These are phyloP conservation scores for Diceros bicornis DNA, from an alignment of 2,797 vertebrate genomes.

Conservation along the genomic window DNA sequence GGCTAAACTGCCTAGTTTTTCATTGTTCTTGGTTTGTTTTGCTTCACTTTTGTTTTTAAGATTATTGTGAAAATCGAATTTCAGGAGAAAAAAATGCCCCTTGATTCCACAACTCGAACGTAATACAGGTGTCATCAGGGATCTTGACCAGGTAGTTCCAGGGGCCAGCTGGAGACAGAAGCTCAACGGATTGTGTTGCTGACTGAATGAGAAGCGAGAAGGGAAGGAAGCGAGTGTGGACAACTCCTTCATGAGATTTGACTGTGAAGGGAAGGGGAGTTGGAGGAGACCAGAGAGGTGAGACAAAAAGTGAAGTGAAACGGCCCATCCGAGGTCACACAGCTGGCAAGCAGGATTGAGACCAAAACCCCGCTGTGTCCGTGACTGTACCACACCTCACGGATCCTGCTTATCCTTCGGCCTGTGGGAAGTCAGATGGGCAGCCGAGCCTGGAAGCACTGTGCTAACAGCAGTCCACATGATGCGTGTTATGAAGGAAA, in stretches of 20 bases:
- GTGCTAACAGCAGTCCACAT: neutral
- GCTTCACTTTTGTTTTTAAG: conserved; percentile 42
- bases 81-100: neutral
- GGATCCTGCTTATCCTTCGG: neutral
- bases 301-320: neutral
- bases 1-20: neutral
- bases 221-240: too few relatives aligned
- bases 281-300: neutral
- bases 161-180: neutral
- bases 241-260: neutral
- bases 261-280: neutral
- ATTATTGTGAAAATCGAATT: conserved; percentile 46
- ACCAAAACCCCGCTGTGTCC: neutral
- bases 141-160: neutral
- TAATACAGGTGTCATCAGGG: neutral
- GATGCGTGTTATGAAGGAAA: neutral
- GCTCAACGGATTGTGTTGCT: neutral
- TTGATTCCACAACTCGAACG: neutral
- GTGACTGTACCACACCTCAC: neutral
- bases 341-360: neutral
- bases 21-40: neutral
- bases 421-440: neutral
- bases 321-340: neutral
- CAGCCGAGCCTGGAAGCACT: neutral
- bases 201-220: neutral